Conservation (phyloP, 2,797 vertebrate species). For the Megaceryle alcyon region DNA sequence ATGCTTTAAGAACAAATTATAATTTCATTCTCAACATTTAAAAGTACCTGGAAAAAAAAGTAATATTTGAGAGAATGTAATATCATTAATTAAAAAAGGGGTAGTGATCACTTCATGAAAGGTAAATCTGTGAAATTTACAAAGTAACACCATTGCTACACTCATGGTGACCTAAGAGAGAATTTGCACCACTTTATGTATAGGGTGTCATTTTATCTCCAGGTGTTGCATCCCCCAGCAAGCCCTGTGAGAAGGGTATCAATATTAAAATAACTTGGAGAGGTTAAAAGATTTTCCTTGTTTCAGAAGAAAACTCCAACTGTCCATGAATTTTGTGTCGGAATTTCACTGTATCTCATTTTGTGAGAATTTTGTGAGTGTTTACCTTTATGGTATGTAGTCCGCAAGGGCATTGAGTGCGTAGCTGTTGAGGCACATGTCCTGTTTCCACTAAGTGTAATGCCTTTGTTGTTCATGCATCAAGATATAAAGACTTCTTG, state of each 20-base stretch:
- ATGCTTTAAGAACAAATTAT: background rate
- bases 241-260: rapidly evolving
- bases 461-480: slow-evolving; percentile 38
- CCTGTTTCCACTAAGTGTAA: background rate
- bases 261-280: background rate
- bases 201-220: background rate
- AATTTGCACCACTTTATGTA: background rate
- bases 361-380: background rate
- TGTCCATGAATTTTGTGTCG: background rate
- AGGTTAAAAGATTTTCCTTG: background rate
- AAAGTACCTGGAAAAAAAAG: background rate
- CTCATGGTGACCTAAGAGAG: background rate
- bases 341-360: background rate
- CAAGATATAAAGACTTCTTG: slow-evolving; percentile 67
- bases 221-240: background rate
- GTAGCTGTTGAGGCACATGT: slow-evolving; percentile 29
- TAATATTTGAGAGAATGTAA: background rate
- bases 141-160: background rate
- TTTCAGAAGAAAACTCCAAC: background rate
- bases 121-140: background rate
- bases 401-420: background rate
- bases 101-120: background rate
- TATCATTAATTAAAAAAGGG: background rate
- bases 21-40: background rate
- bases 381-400: background rate